phyloP scores from a whole-genome alignment of 2,797 vertebrate genomes.

The Ctenosaura bakeri region DNA sequence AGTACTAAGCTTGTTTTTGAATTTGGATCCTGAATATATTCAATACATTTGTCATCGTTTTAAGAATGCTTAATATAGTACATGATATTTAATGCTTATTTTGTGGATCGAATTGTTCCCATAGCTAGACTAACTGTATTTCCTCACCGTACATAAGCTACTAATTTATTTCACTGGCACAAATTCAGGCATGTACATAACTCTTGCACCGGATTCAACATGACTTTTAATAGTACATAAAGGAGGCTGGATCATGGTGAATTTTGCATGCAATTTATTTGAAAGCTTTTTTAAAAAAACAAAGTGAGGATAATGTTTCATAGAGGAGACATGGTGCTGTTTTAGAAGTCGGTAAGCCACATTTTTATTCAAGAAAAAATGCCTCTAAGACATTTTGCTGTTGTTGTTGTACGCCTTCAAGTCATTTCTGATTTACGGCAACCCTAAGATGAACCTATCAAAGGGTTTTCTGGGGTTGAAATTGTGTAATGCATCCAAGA shows the following conservation, averaged over 20 bases:
- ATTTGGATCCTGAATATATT: too few species aligned
- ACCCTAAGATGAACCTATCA: too few species aligned
- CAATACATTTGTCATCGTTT: not conserved
- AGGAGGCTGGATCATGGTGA: not conserved
- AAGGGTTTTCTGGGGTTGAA: too few species aligned
- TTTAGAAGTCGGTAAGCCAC: slow-evolving; percentile 6
- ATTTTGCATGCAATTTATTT: not conserved
- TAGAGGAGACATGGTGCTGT: not conserved
- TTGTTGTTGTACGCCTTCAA: too few species aligned
- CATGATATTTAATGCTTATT: not conserved
- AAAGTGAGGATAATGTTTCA: not conserved
- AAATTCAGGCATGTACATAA: not conserved
- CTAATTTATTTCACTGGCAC: not conserved
- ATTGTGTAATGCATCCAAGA: too few species aligned
- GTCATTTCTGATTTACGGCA: too few species aligned
- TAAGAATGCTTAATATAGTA: not conserved
- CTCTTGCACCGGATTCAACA: not conserved
- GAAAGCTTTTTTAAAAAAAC: not conserved
- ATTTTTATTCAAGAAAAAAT: not conserved
- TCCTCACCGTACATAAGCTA: too few species aligned
- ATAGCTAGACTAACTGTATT: not conserved
- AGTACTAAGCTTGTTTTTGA: too few species aligned
- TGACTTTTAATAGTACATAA: not conserved
- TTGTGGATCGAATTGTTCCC: not conserved
- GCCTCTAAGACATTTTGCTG: too few species aligned